Base-by-base conservation (phyloP, 2,888 invertebrate genomes). In the Philopedon plagiatum region DNA sequence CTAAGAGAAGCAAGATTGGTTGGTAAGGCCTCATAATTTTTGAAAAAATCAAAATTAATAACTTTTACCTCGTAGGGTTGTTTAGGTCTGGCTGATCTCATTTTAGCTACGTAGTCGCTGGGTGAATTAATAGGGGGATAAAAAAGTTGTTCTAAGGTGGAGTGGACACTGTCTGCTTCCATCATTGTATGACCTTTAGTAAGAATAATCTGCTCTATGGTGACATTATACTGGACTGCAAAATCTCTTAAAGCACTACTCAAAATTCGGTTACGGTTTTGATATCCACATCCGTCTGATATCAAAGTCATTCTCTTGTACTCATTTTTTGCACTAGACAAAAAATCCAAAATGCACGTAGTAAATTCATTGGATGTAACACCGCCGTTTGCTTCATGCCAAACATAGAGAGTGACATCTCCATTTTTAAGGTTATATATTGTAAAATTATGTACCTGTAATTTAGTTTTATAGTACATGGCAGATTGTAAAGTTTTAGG, bases 171-270 rank as follows among this genome's bases (percentile, higher is more conserved):
- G 41, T 76, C 74, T 1, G 49, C 64, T 23, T 74, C 71, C 73
- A 74, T 74, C 69, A 69, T 74, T 44, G 75, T 76, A 37, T 76
- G 76, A 9, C 75, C 71, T 44, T 71, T 70, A 21, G 70, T 73
- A 21, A 76, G 56, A 13, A 34, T 51, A 1, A 73, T 23, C 62
- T 76, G 74, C 69, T 75, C 46, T 11, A 69, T 63, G 29, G 11
- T 19, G 2, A 69, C 34, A 13, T 13, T 21, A 29, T 63, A 29
- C 8, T 34, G 15, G 9, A 19, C 21, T 23, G 54, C 51, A 11
- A 69, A 41, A 39, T 69, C 54, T 21, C 51, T 39, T 21, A 71
- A 41, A 51, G 60, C 29, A 60, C 61, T 69, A 11, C 60, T 44
- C 23, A 71, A 19, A 1, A 49, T 19, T 37, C 15, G 23, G 26